phyloP scores from a whole-genome alignment of 2,888 invertebrate species.

The Mimas tiliae region DNA sequence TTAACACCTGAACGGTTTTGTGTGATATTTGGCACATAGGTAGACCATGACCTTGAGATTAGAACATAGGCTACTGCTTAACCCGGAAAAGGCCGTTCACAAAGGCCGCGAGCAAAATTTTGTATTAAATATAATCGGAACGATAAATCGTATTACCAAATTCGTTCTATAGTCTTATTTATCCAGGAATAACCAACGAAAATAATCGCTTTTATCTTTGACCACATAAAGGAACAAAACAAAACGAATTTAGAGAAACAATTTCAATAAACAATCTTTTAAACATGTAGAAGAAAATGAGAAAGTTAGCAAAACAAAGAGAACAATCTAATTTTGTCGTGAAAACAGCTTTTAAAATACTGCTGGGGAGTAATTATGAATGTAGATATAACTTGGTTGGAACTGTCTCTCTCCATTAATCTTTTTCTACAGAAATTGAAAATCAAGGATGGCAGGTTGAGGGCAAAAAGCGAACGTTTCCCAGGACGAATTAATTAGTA shows the following conservation, averaged over 20 bases:
- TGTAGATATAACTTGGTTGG: slow-evolving; percentile 49
- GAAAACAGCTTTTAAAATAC: slow-evolving; percentile 50
- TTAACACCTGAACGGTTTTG: too few relatives aligned
- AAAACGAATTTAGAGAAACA: slow-evolving; percentile 13
- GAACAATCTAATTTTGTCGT: slow-evolving; percentile 41
- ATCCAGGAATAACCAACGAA: slow-evolving; percentile 11
- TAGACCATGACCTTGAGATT: too few relatives aligned
- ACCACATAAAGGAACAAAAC: slow-evolving; percentile 20
- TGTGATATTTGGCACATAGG: too few relatives aligned
- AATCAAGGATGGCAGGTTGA: slow-evolving; percentile 63
- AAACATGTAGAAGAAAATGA: slow-evolving; percentile 31
- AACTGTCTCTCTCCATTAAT: slow-evolving; percentile 65
- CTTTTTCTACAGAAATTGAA: slow-evolving; percentile 68
- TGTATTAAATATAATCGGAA: not conserved
- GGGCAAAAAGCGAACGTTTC: slow-evolving; percentile 58
- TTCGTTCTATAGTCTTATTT: not conserved
- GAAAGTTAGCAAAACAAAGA: slow-evolving; percentile 32
- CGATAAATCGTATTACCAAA: not conserved
- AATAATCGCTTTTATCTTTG: slow-evolving; percentile 24
- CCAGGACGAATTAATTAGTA: slow-evolving; percentile 68
- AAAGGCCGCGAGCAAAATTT: too few relatives aligned
- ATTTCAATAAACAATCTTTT: slow-evolving; percentile 23
- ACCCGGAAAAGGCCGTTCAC: too few relatives aligned
- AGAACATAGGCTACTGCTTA: too few relatives aligned
- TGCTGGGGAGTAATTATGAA: slow-evolving; percentile 54